Evolutionary conservation across 2,797 vertebrate species (phyloP), one percentile per base, ranked within the genome.

Genomic region (Gastrophryne carolinensis): DNA sequence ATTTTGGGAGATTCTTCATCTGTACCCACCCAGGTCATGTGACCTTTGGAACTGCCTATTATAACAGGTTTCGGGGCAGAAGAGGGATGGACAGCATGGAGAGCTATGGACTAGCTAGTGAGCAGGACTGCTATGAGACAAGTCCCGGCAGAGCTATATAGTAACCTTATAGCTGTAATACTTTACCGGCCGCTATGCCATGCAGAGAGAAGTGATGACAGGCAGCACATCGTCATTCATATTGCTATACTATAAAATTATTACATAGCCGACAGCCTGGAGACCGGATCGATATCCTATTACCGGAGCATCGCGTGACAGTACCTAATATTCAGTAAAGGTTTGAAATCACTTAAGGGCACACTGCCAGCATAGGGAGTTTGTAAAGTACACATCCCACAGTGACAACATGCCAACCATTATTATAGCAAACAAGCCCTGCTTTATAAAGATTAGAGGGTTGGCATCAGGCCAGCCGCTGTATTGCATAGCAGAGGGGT

Each of bases 321-420:
- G 9, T 53, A 2, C 11, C 50, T 12, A 44, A 3, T 2, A 47
- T n/a, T 10, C 44, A 52, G 50, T 5, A 8, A 12, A 52, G 11
- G 35, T 30, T 9, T 15, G 17, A 12, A 17, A 10, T 6, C 23
- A 67, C 3, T 3, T 4, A 23, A 37, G 19, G 50, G 49, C 49
- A 54, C 2, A 15, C 26, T 67, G 64, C 49, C 64, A 54, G 21
- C 5, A 4, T 2, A n/a, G 44, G 63, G 21, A 67, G 64, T 6
- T 9, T n/a, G 15, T 26, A 67, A 32, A 39, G 49, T 54, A 39
- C 32, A 67, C 64, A 67, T 53, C 10, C 49, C 35, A 54, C 54
- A 23, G 32, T 39, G 64, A 53, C 32, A 67, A 54, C 64, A 67
- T 21, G 64, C 64, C 64, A 67, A 34, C 44, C 49, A 67, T 67